phyloP scores from a whole-genome alignment of 2,113 vertebrate genomes.

The human (Homo sapiens) region GRCh38 chr2:4903001-4903500 shows the following conservation, averaged over 20 bases:
- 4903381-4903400: background rate
- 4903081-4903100: too few relatives aligned
- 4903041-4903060: background rate
- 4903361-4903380: background rate
- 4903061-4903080: rapidly evolving
- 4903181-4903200: background rate
- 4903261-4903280: background rate
- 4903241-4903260: background rate
- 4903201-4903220: background rate
- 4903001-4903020: rapidly evolving
- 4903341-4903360: background rate
- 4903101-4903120: rapidly evolving
- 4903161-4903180: rapidly evolving
- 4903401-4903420: background rate
- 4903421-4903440: background rate
- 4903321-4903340: background rate
- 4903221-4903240: background rate
- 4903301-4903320: background rate
- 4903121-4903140: rapidly evolving
- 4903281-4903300: background rate
- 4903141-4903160: rapidly evolving
- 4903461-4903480: background rate
- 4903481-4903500: background rate
- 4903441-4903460: background rate
- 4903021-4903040: rapidly evolving